Evolutionary conservation across 1,140 invertebrate genomes (phyloP), one percentile per base, ranked within the genome.

Genomic region (Drosophila gunungcola): DNA sequence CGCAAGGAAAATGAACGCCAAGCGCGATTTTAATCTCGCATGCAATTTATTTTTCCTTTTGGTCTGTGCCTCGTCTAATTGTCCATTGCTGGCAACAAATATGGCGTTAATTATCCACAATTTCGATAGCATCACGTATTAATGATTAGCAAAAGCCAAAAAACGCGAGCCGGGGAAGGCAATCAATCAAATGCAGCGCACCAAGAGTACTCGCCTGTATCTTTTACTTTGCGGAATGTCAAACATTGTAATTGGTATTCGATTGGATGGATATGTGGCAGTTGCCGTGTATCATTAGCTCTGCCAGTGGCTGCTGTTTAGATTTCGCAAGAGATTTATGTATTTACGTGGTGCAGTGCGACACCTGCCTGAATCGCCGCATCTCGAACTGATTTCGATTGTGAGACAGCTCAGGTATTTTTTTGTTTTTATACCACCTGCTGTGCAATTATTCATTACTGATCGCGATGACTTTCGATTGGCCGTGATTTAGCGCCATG

Each of bases 61-160:
- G 43, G 60, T 67, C 41, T 80, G 64, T 80, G 77, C 72, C 63
- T 58, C 72, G 78, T 81, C 73, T 81, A 81, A 81, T 81, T 81
- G 79, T 81, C 67, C 57, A 53, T 42, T 57, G 51, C 75, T 49
- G 46, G 45, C 75, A 63, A 79, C 83, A 86, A 88, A 88, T 86
- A 86, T 86, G 83, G 83, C 83, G 83, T 86, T 86, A 86, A 86
- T 86, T 86, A 86, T 89, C 79, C 75, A 83, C 79, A 69, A 80
- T 86, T 86, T 88, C 72, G 83, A 83, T 86, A 88, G 84, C 83
- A 88, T 86, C 83, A 86, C 83, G 83, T 86, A 83, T 79, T 78
- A 78, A 83, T 88, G 76, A 86, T 83, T 83, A 83, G 77, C 60
- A 49, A 86, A 76, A 86, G 74, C 49, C 52, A 49, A 53, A 63